Evolutionary conservation across 92 coral and sea anemone species (phyloP).

Genomic region (Desmophyllum pertusum): DNA sequence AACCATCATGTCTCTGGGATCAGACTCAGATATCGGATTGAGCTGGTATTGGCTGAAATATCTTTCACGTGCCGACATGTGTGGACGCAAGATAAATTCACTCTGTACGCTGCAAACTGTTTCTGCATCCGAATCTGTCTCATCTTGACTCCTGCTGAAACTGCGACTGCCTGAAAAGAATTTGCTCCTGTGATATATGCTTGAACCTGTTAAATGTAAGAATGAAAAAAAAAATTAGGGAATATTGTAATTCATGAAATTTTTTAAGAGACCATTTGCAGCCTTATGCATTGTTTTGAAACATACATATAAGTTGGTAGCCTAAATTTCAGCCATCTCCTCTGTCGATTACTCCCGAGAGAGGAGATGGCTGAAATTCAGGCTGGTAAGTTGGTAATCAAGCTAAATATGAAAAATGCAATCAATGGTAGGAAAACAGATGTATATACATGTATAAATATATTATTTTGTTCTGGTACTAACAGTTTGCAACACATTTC

Average conservation of each 20-base stretch:
- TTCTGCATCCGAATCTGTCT: constrained; percentile 80
- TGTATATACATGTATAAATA: no score
- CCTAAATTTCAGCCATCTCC: no score
- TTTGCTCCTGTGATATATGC: constrained; percentile 63
- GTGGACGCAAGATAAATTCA: constrained; percentile 72
- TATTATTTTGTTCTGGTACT: neutral
- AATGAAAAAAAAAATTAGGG: neutral
- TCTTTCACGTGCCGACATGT: constrained; percentile 73
- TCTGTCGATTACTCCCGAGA: no score
- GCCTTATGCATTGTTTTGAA: neutral
- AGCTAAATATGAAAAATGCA: neutral
- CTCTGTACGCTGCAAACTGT: constrained; percentile 78
- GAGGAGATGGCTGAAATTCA: no score
- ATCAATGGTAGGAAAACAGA: neutral
- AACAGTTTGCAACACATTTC: neutral
- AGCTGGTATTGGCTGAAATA: constrained; percentile 81
- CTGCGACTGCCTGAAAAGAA: constrained; percentile 39
- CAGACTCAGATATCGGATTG: constrained; percentile 40
- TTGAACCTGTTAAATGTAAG: constrained; percentile 49
- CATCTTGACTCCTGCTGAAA: constrained; percentile 63
- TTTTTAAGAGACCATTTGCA: neutral
- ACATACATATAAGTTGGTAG: no score
- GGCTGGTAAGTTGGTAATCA: neutral
- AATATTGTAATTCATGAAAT: neutral
- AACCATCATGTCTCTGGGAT: constrained; percentile 17